Evolutionary conservation across 2,113 vertebrate genomes (phyloP), one percentile per base, ranked within the genome.

Genomic region (Corythaixoides concolor): DNA sequence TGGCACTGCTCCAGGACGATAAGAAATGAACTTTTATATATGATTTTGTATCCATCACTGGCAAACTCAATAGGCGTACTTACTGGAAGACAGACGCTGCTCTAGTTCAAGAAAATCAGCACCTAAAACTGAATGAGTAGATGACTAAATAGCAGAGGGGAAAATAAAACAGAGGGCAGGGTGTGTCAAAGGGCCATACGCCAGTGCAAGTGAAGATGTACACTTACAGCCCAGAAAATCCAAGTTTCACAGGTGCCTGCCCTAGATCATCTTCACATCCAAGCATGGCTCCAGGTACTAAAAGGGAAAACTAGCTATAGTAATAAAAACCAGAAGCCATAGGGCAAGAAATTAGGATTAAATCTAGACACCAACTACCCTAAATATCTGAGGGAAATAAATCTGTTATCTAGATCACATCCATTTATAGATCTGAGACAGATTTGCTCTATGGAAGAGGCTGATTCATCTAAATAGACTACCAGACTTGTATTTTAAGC

Each of bases 401-500:
- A 89, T 91, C 85, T 84, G 76, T 73, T 37, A 62, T 74, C 72
- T 81, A 87, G 68, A 89, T 86, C 76, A 89, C 59, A 73, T 47
- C 73, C 83, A 62, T 89, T 90, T 92, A 90, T 90, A 90, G 89
- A 84, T 6, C 23, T 1, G 12, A 91, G 91, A 75, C 88, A 95
- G 72, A 86, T 85, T 49, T 56, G 56, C 77, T 87, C 77, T 72
- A 8, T 56, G 35, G 55, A 90, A 92, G 93, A 79, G 73, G 79
- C 89, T 90, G 84, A 77, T 86, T 95, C 89, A 95, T 89, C 93
- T 90, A 68, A 94, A 85, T 17, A 91, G 58, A 74, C 58, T 45
- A 74, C 60, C 56, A 92, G 80, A 56, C 66, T 59, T 78, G 69
- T 59, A 67, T 94, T 95, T 90, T 81, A 93, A 89, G 64, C 52